phyloP scores from a whole-genome alignment of 2,797 vertebrate genomes.

The Urophycis tenuis region DNA sequence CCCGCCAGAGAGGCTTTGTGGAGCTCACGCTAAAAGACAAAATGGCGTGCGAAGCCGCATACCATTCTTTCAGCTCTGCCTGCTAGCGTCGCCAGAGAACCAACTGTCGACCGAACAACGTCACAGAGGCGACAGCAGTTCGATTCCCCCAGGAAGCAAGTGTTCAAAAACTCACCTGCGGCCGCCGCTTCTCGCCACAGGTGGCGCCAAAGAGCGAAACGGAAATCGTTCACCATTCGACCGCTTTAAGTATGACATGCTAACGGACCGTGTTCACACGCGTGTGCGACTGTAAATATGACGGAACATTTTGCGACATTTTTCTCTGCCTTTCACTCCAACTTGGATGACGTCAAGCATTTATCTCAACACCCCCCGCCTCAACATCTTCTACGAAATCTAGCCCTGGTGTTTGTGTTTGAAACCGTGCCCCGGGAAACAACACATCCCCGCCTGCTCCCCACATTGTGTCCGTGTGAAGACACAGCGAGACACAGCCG shows the following conservation, averaged over 20 bases:
- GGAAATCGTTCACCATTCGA: no score
- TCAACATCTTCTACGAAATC: background rate
- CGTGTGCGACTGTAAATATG: background rate
- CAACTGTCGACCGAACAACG: no score
- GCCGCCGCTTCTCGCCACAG: no score
- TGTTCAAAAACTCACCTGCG: background rate
- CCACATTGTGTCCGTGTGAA: background rate
- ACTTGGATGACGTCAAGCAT: background rate
- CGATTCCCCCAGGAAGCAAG: no score
- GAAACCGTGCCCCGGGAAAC: background rate
- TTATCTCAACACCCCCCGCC: background rate
- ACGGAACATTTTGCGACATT: background rate
- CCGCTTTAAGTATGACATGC: background rate
- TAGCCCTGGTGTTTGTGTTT: background rate
- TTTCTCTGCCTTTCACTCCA: background rate
- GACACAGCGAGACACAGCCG: background rate
- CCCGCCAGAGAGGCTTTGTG: no score
- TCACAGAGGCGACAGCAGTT: no score
- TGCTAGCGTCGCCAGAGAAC: no score
- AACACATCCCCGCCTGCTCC: no score
- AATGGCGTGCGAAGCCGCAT: no score
- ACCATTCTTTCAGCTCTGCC: no score
- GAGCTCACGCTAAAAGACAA: no score
- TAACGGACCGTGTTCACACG: background rate
- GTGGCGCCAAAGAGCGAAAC: no score